Evolutionary conservation across 2,888 invertebrate genomes (phyloP).

Genomic region (Drosophila histrio): DNA sequence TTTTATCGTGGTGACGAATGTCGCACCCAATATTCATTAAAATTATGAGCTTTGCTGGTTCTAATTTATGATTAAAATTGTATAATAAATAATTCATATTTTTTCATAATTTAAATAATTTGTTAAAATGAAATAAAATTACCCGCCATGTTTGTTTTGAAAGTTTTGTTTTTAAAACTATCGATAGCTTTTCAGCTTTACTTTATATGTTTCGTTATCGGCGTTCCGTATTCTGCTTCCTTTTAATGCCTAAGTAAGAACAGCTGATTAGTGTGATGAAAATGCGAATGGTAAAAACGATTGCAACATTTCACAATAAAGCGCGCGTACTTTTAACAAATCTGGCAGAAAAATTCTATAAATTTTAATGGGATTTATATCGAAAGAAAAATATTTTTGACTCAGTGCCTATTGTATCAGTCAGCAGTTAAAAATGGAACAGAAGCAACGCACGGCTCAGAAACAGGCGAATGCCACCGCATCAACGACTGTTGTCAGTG

Average conservation of each 20-base stretch:
- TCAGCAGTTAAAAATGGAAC: conserved; percentile 38
- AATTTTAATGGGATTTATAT: conserved; percentile 11
- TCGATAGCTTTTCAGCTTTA: too few species aligned
- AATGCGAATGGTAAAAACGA: conserved; percentile 24
- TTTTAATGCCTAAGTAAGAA: not conserved
- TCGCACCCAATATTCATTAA: too few species aligned
- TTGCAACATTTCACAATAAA: conserved; percentile 46
- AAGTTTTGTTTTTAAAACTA: too few species aligned
- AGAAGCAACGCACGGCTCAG: conserved; percentile 47
- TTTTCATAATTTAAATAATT: too few species aligned
- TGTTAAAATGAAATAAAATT: too few species aligned
- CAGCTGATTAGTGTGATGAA: conserved; percentile 7
- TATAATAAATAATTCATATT: too few species aligned
- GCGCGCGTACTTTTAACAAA: conserved; percentile 46
- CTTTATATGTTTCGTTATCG: conserved; percentile 22
- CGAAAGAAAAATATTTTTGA: conserved; percentile 5
- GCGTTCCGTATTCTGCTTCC: conserved; percentile 1
- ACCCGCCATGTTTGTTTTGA: too few species aligned
- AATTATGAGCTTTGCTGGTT: too few species aligned
- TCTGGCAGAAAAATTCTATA: conserved; percentile 3
- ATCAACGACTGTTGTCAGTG: conserved; percentile 85
- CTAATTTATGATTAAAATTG: too few species aligned
- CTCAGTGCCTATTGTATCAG: not conserved
- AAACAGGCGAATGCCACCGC: conserved; percentile 80
- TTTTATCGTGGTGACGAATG: too few species aligned